Evolutionary conservation across 1,140 invertebrate genomes (phyloP).

Genomic region (Listronotus bonariensis): DNA sequence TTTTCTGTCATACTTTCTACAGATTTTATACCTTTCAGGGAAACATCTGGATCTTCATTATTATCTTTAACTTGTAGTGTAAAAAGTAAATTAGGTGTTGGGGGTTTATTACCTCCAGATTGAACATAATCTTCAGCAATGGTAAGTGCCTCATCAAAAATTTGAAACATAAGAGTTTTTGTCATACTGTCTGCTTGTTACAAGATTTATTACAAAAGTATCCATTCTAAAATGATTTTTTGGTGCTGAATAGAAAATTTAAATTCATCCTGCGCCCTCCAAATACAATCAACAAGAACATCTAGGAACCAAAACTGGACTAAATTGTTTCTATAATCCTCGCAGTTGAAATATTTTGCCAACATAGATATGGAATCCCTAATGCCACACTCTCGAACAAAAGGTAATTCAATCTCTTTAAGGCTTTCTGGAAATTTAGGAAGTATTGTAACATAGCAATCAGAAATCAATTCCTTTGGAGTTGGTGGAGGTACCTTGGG

Average conservation of each 20-base stretch:
- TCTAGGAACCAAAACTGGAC: slow-evolving; percentile 54
- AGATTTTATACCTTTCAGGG: neutral
- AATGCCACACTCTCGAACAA: slow-evolving; percentile 46
- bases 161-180: slow-evolving; percentile 31
- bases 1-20: neutral
- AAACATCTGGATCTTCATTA: slow-evolving; percentile 3
- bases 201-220: slow-evolving; percentile 47
- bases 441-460: slow-evolving; percentile 24
- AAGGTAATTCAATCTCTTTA: slow-evolving; percentile 40
- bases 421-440: slow-evolving; percentile 22
- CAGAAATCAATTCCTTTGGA: slow-evolving; percentile 22
- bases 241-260: slow-evolving; percentile 42
- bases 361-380: slow-evolving; percentile 45
- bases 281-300: slow-evolving; percentile 50
- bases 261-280: slow-evolving; percentile 51
- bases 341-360: slow-evolving; percentile 43
- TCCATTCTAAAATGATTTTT: slow-evolving; percentile 48
- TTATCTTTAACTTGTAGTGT: slow-evolving; percentile 6
- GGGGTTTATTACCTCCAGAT: slow-evolving; percentile 14
- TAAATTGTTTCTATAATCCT: slow-evolving; percentile 47
- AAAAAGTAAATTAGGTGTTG: slow-evolving; percentile 29
- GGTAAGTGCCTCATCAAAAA: slow-evolving; percentile 37
- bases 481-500: slow-evolving; percentile 26
- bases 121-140: slow-evolving; percentile 38
- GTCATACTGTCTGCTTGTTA: slow-evolving; percentile 42